These are phyloP conservation scores for Rhizoglyphus robini DNA, from an alignment of 1,140 invertebrate genomes.

Conservation along the genomic window DNA sequence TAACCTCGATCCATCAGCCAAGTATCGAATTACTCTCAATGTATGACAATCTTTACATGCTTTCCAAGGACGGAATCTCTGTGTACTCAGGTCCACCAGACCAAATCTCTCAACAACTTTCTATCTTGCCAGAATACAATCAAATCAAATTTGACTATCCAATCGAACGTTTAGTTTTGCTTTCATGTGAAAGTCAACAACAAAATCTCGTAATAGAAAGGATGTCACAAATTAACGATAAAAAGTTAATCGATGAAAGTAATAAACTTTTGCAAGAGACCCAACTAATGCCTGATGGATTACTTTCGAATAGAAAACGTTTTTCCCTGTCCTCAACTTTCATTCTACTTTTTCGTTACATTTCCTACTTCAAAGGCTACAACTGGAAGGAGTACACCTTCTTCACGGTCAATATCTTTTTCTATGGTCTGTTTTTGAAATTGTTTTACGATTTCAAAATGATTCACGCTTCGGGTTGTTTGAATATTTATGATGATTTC, in stretches of 20 bases:
- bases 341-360: background rate
- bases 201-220: too few relatives aligned
- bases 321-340: background rate
- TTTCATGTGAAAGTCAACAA: too few relatives aligned
- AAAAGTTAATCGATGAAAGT: too few relatives aligned
- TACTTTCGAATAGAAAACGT: background rate
- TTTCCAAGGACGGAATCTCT: conserved; percentile 3
- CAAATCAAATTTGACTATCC: too few relatives aligned
- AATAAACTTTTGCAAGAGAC: too few relatives aligned
- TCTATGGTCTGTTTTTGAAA: background rate
- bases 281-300: background rate
- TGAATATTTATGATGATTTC: background rate
- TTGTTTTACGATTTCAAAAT: background rate
- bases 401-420: background rate
- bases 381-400: background rate
- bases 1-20: conserved; percentile 13
- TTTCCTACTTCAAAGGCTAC: background rate
- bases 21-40: conserved; percentile 10
- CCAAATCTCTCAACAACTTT: background rate
- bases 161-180: too few relatives aligned
- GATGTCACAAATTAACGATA: too few relatives aligned
- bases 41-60: conserved; percentile 13
- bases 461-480: background rate
- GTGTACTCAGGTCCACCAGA: conserved; percentile 7
- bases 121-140: too few relatives aligned